These are phyloP conservation scores for Nephrotoma appendiculata DNA, from an alignment of 2,888 invertebrate genomes.

Conservation along the genomic window DNA sequence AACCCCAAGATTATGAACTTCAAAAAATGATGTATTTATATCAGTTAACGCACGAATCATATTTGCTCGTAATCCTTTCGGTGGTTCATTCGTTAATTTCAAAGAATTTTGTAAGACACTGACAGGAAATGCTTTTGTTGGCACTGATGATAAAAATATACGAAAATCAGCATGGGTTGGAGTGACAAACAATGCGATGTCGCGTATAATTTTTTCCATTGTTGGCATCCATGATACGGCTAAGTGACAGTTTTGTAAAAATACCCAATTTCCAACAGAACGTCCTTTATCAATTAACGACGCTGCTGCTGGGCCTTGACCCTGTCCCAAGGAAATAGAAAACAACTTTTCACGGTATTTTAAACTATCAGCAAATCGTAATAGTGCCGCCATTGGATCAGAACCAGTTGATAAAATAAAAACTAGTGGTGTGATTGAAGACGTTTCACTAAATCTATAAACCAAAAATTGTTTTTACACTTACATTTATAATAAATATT, in stretches of 20 bases:
- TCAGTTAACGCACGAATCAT: slow-evolving; percentile 69
- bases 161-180: slow-evolving; percentile 59
- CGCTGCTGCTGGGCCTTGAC: slow-evolving; percentile 82
- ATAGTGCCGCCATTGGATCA: slow-evolving; percentile 73
- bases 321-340: slow-evolving; percentile 77
- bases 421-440: slow-evolving; percentile 59
- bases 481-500: background rate
- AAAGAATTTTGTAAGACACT: slow-evolving; percentile 85
- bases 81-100: slow-evolving; percentile 89
- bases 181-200: slow-evolving; percentile 49
- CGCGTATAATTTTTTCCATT: slow-evolving; percentile 64
- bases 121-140: slow-evolving; percentile 72
- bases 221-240: slow-evolving; percentile 87
- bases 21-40: slow-evolving; percentile 64
- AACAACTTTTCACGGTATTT: slow-evolving; percentile 51
- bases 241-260: slow-evolving; percentile 85
- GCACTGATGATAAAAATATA: slow-evolving; percentile 81
- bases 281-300: slow-evolving; percentile 58
- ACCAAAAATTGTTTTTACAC: background rate
- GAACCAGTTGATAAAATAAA: slow-evolving; percentile 81
- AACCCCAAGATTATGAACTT: slow-evolving; percentile 52
- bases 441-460: slow-evolving; percentile 53
- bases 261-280: slow-evolving; percentile 72
- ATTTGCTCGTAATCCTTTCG: slow-evolving; percentile 81
- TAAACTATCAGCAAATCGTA: slow-evolving; percentile 65